Conservation (phyloP, 1,140 invertebrate genomes). For the Temnothorax curvispinosus region DNA sequence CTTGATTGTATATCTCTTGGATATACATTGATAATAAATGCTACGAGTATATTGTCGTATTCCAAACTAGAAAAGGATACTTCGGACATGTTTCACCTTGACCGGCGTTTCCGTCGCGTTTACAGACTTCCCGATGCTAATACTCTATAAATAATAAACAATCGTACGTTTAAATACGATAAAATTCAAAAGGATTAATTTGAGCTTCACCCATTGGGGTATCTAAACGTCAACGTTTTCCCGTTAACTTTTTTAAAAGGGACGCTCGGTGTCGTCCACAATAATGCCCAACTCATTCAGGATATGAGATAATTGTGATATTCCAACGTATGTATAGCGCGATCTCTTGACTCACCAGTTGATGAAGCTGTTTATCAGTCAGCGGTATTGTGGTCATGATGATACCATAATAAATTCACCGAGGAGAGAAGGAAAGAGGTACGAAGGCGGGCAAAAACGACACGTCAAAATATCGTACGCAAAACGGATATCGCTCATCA, state of each 20-base stretch:
- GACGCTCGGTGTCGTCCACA: neutral
- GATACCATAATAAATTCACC: conserved; percentile 76
- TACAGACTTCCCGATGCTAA: conserved; percentile 96
- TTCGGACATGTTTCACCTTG: conserved; percentile 98
- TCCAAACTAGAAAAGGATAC: conserved; percentile 87
- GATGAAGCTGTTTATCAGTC: conserved; percentile 83
- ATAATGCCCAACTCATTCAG: conserved; percentile 15
- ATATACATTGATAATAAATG: conserved; percentile 36
- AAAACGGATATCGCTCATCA: conserved; percentile 61
- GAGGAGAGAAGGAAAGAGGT: conserved; percentile 58
- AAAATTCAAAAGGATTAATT: neutral
- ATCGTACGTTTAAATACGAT: neutral
- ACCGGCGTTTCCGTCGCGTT: conserved; percentile 95
- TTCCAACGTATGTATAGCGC: conserved; percentile 17
- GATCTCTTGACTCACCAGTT: conserved; percentile 81
- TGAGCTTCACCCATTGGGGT: neutral
- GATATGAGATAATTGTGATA: conserved; percentile 4
- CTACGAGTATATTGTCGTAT: neutral
- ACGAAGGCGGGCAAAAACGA: conserved; percentile 50
- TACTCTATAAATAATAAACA: conserved; percentile 87
- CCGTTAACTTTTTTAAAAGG: conserved; percentile 6
- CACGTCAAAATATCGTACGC: conserved; percentile 48
- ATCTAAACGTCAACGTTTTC: conserved; percentile 1
- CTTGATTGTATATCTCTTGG: too few relatives aligned
- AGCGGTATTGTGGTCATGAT: conserved; percentile 83